phyloP scores from a whole-genome alignment of 2,888 invertebrate species.

The Fissipunctia ypsillon region DNA sequence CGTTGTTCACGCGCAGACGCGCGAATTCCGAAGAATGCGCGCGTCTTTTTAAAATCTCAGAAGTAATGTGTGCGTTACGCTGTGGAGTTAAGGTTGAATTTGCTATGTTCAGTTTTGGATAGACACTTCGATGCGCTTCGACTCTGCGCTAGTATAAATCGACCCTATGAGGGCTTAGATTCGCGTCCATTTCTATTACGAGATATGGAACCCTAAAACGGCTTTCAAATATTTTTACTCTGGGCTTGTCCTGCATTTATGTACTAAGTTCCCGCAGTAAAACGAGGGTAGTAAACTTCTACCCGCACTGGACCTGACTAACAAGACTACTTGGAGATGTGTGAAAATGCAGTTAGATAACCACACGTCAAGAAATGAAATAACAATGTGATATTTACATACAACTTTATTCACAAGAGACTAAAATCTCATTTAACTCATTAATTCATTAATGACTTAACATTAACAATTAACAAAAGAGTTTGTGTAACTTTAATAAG shows the following conservation, averaged over 20 bases:
- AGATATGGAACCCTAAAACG: neutral
- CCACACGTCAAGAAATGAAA: conserved; percentile 37
- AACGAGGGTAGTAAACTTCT: neutral
- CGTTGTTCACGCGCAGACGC: too few relatives aligned
- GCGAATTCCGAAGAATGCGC: too few relatives aligned
- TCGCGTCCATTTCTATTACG: neutral
- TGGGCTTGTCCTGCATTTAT: neutral
- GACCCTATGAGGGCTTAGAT: neutral
- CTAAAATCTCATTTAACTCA: conserved; percentile 50
- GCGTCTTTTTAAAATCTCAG: too few relatives aligned
- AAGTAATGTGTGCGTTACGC: too few relatives aligned
- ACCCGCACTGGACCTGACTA: neutral
- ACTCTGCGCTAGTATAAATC: too few relatives aligned
- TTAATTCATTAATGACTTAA: conserved; percentile 52
- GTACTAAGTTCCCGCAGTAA: neutral
- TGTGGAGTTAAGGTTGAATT: too few relatives aligned
- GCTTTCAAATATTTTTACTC: neutral
- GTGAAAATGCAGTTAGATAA: neutral
- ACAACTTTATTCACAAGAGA: conserved; percentile 63
- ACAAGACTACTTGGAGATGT: neutral
- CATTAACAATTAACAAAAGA: conserved; percentile 56
- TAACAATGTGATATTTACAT: conserved; percentile 51
- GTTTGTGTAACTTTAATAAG: conserved; percentile 65
- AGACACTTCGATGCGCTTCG: too few relatives aligned
- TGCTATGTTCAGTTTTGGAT: too few relatives aligned